Evolutionary conservation across 2,113 vertebrate species (phyloP).

Genomic region (Varanus salvator): DNA sequence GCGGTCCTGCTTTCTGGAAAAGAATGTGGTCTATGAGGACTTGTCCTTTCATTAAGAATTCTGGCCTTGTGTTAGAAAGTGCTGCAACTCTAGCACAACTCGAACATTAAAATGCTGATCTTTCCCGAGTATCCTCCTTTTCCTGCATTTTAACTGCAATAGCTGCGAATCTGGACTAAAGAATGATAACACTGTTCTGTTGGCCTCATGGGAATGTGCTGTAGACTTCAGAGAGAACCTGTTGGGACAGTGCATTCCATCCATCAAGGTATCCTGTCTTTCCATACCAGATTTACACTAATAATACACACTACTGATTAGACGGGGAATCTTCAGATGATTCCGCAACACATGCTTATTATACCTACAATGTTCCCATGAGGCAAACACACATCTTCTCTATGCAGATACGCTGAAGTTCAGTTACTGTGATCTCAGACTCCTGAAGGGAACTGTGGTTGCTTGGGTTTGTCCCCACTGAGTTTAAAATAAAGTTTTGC

Average conservation of each 20-base stretch:
- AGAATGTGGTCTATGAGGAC: not conserved
- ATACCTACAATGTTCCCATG: conserved; percentile 43
- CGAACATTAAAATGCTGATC: not conserved
- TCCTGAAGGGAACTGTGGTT: not conserved
- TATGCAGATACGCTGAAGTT: conserved; percentile 30
- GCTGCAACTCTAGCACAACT: not conserved
- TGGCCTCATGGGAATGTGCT: not conserved
- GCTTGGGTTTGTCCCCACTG: not conserved
- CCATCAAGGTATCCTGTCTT: not conserved
- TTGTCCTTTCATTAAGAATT: not conserved
- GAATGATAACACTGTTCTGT: not conserved
- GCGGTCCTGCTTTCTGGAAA: not conserved
- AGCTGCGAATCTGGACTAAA: not conserved
- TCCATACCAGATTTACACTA: not conserved
- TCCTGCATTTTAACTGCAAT: not conserved
- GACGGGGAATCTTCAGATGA: not conserved
- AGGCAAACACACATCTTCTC: conserved; percentile 30
- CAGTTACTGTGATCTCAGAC: conserved; percentile 41
- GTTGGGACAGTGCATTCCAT: not conserved
- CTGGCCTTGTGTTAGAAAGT: not conserved
- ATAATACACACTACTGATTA: not conserved
- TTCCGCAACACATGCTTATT: conserved; percentile 11
- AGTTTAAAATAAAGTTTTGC: not conserved
- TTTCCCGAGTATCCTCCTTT: not conserved
- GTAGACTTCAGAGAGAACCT: not conserved